Base-by-base conservation (phyloP, 1,140 invertebrate genomes). In the Philotrypesis tridentata region DNA sequence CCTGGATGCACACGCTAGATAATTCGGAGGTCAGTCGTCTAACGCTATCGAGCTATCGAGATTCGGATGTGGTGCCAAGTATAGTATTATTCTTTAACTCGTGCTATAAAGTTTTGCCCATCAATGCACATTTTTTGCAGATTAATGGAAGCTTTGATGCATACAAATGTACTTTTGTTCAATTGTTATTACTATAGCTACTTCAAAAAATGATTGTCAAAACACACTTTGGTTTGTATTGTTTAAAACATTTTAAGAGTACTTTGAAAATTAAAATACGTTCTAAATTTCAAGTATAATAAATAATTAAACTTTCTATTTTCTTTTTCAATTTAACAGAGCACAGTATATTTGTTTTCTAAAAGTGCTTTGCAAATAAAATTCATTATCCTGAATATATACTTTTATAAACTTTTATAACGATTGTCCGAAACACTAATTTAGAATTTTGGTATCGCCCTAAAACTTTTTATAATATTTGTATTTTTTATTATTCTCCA, bases 1-100 rank as follows among this genome's bases (percentile, higher is more conserved):
- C 83, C 84, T 82, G 43, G 82, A 85, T 85, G 48, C 82, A 84
- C 82, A 85, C 84, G 82, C 83, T 87, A 85, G 84, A 90, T 90
- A 90, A 90, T 90, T 90, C 89, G 89, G 88, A 89, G 86, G 85
- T 90, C 89, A 90, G 89, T 89, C 88, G 87, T 90, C 89, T 90
- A 89, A 90, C 86, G 88, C 88, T 90, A 90, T 90, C 88, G 88
- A 89, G 88, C 87, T 88, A 89, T 89, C 88, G 87, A 89, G 85
- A 88, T 85, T 83, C 86, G 87, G 86, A 87, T 85, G 85, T 90
- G 89, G 88, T 89, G 87, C 88, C 87, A 88, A 68, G n/a, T n/a
- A 65, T 82, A 27, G 61, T 37, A n/a, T 67, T 84, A 85, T 82
- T 73, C 75, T 85, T 65, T 8, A 55, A 55, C n/a, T n/a, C 21